Conservation (phyloP, 2,797 vertebrate species). For the Acipenser oxyrinchus region DNA sequence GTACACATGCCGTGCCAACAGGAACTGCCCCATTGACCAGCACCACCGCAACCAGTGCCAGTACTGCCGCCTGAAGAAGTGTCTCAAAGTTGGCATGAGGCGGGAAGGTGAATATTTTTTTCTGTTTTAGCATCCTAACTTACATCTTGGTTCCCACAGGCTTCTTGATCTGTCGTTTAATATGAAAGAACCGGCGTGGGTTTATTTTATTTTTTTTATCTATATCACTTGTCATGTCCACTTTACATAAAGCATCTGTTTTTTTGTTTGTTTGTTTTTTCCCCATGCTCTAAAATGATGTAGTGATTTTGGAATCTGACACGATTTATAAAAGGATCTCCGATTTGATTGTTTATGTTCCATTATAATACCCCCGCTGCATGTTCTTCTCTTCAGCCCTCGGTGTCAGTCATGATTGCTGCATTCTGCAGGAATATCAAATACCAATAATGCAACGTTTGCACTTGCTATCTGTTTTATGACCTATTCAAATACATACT, state of each 20-base stretch:
- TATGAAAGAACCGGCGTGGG: conserved; percentile 7
- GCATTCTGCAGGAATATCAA: background rate
- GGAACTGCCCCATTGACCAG: conserved; percentile 98
- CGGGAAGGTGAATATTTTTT: conserved; percentile 98
- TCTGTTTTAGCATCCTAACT: conserved; percentile 37
- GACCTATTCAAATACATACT: too few species aligned
- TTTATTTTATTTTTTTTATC: conserved; percentile 8
- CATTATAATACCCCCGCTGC: background rate
- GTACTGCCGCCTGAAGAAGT: conserved; percentile 97
- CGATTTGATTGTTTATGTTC: background rate
- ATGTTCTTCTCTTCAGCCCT: conserved; percentile 30
- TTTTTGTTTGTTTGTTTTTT: too few species aligned
- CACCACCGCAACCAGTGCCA: conserved; percentile 98
- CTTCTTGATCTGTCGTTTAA: conserved; percentile 41
- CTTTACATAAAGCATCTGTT: conserved; percentile 6
- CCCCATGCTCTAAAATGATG: background rate
- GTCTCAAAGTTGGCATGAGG: conserved; percentile 98
- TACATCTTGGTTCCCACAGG: conserved; percentile 32
- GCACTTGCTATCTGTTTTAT: background rate
- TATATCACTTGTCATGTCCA: background rate
- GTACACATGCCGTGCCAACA: conserved; percentile 98
- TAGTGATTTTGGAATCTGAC: background rate
- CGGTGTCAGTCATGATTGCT: conserved; percentile 12
- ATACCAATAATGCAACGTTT: background rate
- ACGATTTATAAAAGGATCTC: background rate